Evolutionary conservation across 1,140 invertebrate species (phyloP), one percentile per base, ranked within the genome.

Genomic region (Drosophila ambigua): DNA sequence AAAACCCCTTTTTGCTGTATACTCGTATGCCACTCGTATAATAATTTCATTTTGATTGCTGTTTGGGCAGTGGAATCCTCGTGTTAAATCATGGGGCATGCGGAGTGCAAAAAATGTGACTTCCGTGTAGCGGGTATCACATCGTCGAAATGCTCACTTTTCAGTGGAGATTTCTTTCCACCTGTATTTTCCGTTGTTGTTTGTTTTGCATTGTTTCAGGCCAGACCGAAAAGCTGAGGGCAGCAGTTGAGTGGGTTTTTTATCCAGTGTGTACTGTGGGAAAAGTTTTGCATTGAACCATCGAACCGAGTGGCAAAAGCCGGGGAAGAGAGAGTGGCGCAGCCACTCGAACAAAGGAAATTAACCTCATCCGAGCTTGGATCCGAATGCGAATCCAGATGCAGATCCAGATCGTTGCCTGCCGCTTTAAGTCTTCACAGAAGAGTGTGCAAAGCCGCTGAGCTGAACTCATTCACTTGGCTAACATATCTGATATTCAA

Each of bases 131-230:
- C 35, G 35, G 35, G 35, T 39, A 39, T 39, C 35, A 5, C 8
- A 39, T 0, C 11, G 35, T 39, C 35, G 35, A 39, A 39, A 5
- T 39, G 11, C 9, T 39, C 8, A 39, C 35, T 39, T 39, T 39
- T 39, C 35, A 39, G 1, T 2, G 35, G 11, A 39, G 11, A 39
- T 11, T 39, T 39, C 23, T 28, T 7, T 28, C 11, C 11, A 13
- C 35, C 35, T 13, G 35, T 13, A 28, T 28, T 35, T 35, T 9
- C 35, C 53, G 45, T 71, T 71, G 67, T 71, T 71, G 52, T 66
- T 71, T 71, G 67, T 69, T 71, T 69, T 69, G 67, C 58, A 71
- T 58, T 71, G 67, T 71, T 71, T 69, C 45, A 24, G 69, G 52
- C 51, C 11, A 35, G 26, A 28, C 26, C 26, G 2, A 28, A 69